Evolutionary conservation across 1,140 invertebrate species (phyloP), one percentile per base, ranked within the genome.

Genomic region (Harpegnathos saltator): DNA sequence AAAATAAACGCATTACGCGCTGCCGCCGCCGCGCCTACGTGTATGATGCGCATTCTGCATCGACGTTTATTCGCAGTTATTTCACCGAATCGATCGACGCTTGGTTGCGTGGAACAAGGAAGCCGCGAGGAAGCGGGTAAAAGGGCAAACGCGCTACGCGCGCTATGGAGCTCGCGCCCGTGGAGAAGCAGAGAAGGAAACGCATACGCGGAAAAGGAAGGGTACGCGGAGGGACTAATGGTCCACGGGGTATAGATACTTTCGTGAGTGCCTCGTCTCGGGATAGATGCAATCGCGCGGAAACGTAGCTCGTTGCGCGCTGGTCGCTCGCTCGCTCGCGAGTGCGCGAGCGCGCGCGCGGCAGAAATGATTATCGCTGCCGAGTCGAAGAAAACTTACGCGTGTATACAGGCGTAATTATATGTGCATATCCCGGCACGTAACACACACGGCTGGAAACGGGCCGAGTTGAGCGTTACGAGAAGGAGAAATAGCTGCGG

Each of bases 401-500:
- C 80, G 81, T 83, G 86, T 88, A 82, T 83, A 71, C 75, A 63
- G 82, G 81, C 82, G 72, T 88, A 86, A 88, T 86, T 88, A 86
- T 86, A 88, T 83, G 69, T 85, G 78, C 72, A 84, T 83, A 86
- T 77, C 75, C 54, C 82, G 52, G 69, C 75, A 85, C 69, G 82
- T 83, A 86, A 86, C 65, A 48, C 65, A 48, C 75, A 88, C 82
- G 75, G 61, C 63, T 78, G 75, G n/a, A 78, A 85, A 87, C 84
- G 69, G 84, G 63, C 74, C 82, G 86, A n/a, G n/a, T n/a, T 66
- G 71, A 83, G 38, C 63, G 82, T 75, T 80, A 82, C 52, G 75
- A 58, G 75, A 80, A 74, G 44, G 59, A 63, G 72, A n/a, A n/a
- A n/a, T n/a, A n/a, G n/a, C n/a, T n/a, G n/a, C n/a, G n/a, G n/a